A percentile compares a stretch with the other conserved stretches of the same genome.
Conservation (phyloP, 2,797 vertebrate species). For the Esox lucius region DNA sequence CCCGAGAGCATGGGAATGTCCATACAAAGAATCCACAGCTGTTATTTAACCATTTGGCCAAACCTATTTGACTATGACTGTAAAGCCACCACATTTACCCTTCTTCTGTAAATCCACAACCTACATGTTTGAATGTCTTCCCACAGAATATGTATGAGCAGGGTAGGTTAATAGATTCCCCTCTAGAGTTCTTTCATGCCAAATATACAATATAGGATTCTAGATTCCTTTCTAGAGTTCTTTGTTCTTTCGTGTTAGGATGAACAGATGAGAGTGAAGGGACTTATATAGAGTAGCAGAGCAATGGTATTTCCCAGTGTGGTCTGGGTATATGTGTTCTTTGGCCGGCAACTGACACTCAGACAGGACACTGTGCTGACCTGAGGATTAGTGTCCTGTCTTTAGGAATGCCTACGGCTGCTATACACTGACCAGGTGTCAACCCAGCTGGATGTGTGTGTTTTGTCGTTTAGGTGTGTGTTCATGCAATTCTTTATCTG, state of each 20-base stretch:
- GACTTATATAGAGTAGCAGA: background rate
- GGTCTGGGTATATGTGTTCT: background rate
- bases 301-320: background rate
- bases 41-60: background rate
- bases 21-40: background rate
- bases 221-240: no score
- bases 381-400: slow-evolving; percentile 59
- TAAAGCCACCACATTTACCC: background rate
- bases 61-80: background rate
- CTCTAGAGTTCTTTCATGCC: no score
- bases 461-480: background rate
- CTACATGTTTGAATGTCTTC: background rate
- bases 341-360: background rate
- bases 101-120: background rate
- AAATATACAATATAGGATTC: no score
- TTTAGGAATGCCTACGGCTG: slow-evolving; percentile 50
- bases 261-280: background rate
- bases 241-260: background rate
- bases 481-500: background rate
- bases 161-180: background rate
- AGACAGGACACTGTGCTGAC: slow-evolving; percentile 56
- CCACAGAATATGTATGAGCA: background rate
- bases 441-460: slow-evolving; percentile 24
- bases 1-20: slow-evolving; percentile 9
- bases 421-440: slow-evolving; percentile 66